A percentile compares a stretch with the other conserved stretches of the same genome.
These are phyloP conservation scores for Blomia tropicalis DNA, from an alignment of 2,888 invertebrate genomes.

Conservation along the genomic window DNA sequence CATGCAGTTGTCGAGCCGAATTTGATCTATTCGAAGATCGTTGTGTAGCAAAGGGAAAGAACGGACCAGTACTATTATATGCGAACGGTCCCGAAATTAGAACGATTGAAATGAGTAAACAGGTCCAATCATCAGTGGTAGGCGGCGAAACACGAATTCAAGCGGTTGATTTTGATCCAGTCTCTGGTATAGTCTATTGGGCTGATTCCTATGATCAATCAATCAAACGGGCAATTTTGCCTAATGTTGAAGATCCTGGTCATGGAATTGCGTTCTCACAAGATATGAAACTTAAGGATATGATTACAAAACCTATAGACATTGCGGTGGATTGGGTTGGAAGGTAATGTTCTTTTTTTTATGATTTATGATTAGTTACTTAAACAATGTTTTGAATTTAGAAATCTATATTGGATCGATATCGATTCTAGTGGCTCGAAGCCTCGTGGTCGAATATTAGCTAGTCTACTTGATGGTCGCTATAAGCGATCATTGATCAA, in stretches of 20 bases:
- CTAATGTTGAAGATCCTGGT: slow-evolving; percentile 43
- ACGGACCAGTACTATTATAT: slow-evolving; percentile 45
- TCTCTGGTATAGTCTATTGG: slow-evolving; percentile 66
- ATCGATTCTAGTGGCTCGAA: slow-evolving; percentile 44
- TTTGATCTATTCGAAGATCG: slow-evolving; percentile 58
- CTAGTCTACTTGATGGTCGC: slow-evolving; percentile 71
- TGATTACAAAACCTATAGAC: slow-evolving; percentile 65
- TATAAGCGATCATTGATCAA: slow-evolving; percentile 64
- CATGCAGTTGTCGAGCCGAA: slow-evolving; percentile 68
- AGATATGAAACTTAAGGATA: slow-evolving; percentile 54
- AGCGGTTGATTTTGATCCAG: slow-evolving; percentile 74
- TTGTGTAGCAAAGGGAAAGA: slow-evolving; percentile 46
- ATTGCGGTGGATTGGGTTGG: slow-evolving; percentile 85
- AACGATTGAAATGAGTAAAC: slow-evolving; percentile 39
- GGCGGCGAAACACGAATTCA: slow-evolving; percentile 72
- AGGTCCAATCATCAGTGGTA: slow-evolving; percentile 43
- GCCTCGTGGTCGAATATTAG: slow-evolving; percentile 54
- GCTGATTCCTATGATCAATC: slow-evolving; percentile 77
- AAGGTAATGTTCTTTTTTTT: slow-evolving; percentile 36
- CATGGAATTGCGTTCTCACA: slow-evolving; percentile 68
- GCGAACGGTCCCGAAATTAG: slow-evolving; percentile 75
- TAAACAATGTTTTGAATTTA: not conserved
- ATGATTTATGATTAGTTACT: slow-evolving; percentile 3
- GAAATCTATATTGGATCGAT: slow-evolving; percentile 88
- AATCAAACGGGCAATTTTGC: slow-evolving; percentile 77